phyloP scores from a whole-genome alignment of 2,113 vertebrate genomes.

The Ancistrus triradiatus region DNA sequence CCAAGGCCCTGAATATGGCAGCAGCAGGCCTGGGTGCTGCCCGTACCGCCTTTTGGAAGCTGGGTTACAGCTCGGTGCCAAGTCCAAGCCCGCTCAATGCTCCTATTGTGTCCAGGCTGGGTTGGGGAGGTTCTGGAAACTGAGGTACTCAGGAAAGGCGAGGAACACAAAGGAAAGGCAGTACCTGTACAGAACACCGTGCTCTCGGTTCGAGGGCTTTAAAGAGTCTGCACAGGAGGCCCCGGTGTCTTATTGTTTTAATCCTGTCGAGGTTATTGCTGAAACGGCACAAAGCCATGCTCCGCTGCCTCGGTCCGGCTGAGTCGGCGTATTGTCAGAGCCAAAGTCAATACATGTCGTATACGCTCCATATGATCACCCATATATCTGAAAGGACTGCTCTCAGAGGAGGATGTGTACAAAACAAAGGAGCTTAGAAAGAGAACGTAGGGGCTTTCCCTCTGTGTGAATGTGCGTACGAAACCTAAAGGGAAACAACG shows the following conservation, averaged over 20 bases:
- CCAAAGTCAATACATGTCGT: conserved; percentile 8
- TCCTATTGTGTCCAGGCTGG: conserved; percentile 42
- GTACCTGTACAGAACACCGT: conserved; percentile 20
- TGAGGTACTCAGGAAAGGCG: conserved; percentile 6
- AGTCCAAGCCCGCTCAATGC: conserved; percentile 36
- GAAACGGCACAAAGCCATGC: conserved; percentile 21
- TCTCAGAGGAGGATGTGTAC: conserved; percentile 2
- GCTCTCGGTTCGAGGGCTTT: too few species aligned
- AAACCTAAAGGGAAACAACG: too few species aligned
- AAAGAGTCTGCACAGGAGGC: conserved; percentile 17
- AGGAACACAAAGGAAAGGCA: conserved; percentile 40
- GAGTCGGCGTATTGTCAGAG: conserved; percentile 5
- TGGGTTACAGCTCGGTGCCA: conserved; percentile 24
- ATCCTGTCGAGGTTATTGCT: conserved; percentile 30
- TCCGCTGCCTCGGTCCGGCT: not conserved
- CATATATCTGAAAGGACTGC: conserved; percentile 6
- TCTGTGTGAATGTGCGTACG: too few species aligned
- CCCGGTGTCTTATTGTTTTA: conserved; percentile 54
- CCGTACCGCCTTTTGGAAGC: conserved; percentile 26
- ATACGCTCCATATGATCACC: conserved; percentile 12
- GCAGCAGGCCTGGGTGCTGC: conserved; percentile 9
- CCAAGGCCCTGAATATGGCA: not conserved
- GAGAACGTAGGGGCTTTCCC: too few species aligned
- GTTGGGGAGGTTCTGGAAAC: conserved; percentile 38
- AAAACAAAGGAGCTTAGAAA: too few species aligned